Percentiles rank a stretch among this genome's conserved stretches.
Conservation (phyloP, 2,797 vertebrate species). For the Yasuhikotakia modesta region DNA sequence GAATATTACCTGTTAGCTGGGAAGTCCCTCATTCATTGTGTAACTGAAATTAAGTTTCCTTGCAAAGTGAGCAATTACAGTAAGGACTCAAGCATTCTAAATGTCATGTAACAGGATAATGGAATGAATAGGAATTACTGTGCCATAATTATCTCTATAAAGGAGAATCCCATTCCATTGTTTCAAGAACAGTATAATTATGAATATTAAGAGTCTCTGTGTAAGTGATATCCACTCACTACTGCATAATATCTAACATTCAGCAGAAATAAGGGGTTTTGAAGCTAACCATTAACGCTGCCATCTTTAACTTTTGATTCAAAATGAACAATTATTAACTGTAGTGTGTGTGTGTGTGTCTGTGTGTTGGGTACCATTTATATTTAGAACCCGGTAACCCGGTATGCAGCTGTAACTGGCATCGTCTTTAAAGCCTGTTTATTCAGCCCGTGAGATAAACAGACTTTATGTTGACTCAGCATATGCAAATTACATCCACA, state of each 20-base stretch:
- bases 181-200: not conserved
- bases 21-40: not conserved
- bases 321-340: too few species aligned
- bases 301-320: too few species aligned
- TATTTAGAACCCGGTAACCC: too few species aligned
- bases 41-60: not conserved
- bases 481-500: conserved; percentile 32
- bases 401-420: not conserved
- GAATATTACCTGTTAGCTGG: too few species aligned
- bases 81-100: not conserved
- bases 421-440: conserved; percentile 32
- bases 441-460: conserved; percentile 12
- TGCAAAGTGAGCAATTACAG: not conserved
- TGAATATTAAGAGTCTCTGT: not conserved
- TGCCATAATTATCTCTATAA: not conserved
- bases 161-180: conserved; percentile 6
- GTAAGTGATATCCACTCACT: not conserved
- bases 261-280: too few species aligned
- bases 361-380: too few species aligned
- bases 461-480: conserved; percentile 28
- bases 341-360: too few species aligned
- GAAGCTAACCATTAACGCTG: too few species aligned
- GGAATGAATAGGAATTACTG: not conserved
- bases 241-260: too few species aligned
- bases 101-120: conserved; percentile 3